Conservation (phyloP, 2,888 invertebrate genomes). For the Yponomeuta cagnagella region DNA sequence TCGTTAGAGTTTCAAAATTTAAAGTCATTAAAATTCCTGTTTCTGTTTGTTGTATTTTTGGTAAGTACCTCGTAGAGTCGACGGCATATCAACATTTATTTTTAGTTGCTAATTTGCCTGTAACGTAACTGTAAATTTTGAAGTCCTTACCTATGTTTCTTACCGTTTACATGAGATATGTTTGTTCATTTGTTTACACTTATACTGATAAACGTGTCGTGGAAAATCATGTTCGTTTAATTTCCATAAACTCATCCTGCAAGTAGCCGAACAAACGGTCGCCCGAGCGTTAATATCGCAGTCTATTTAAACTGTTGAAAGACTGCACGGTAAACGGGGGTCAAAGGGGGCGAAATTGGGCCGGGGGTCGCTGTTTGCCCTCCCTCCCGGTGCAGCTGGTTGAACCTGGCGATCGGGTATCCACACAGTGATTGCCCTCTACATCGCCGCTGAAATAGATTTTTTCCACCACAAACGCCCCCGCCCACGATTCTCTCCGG, state of each 20-base stretch:
- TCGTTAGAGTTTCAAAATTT: too few relatives aligned
- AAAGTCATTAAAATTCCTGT: too few relatives aligned
- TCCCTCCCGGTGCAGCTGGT: constrained; percentile 24
- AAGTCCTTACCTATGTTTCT: background rate
- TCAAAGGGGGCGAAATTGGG: constrained; percentile 9
- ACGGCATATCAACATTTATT: background rate
- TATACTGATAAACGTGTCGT: background rate
- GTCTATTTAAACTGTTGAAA: background rate
- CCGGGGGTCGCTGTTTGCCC: constrained; percentile 6
- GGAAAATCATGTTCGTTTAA: background rate
- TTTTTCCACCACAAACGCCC: constrained; percentile 20
- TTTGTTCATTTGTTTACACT: background rate
- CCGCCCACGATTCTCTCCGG: background rate
- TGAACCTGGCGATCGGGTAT: constrained; percentile 28
- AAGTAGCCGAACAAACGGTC: background rate
- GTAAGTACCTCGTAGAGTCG: background rate
- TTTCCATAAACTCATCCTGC: background rate
- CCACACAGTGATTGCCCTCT: constrained; percentile 29
- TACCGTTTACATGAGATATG: background rate
- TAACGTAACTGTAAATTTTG: too few relatives aligned
- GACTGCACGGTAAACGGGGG: constrained; percentile 4
- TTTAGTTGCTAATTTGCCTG: too few relatives aligned
- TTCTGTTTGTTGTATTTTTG: too few relatives aligned
- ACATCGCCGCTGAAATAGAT: constrained; percentile 23
- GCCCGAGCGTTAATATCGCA: background rate